phyloP scores from a whole-genome alignment of 2,113 vertebrate genomes.

The Irena cyanogastra region DNA sequence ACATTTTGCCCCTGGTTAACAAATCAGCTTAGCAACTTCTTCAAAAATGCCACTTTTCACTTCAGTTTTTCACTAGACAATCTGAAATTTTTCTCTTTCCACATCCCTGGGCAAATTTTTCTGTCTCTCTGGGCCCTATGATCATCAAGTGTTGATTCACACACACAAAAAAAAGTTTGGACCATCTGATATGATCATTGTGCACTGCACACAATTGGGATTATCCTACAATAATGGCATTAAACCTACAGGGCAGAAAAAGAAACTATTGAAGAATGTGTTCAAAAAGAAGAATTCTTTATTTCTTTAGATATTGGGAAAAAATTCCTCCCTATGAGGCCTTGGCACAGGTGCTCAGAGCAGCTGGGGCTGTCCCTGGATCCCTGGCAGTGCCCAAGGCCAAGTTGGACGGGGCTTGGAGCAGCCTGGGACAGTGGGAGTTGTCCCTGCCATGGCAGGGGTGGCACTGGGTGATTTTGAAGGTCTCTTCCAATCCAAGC shows the following conservation, averaged over 20 bases:
- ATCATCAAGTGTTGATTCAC: not conserved
- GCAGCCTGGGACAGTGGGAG: fast-evolving
- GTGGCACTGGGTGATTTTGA: fast-evolving
- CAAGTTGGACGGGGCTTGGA: not conserved
- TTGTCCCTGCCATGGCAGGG: not conserved
- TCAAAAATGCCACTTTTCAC: not conserved
- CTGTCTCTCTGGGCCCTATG: not conserved
- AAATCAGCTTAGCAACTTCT: not conserved
- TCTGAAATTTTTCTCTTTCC: not conserved
- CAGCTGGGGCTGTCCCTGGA: not conserved
- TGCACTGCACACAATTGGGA: not conserved
- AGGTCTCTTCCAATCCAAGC: not conserved
- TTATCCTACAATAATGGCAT: not conserved
- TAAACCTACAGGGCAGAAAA: not conserved
- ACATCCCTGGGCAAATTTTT: not conserved
- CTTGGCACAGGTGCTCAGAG: not conserved
- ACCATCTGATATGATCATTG: fast-evolving
- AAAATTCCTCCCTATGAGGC: not conserved
- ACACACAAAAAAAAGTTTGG: not conserved
- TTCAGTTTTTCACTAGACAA: not conserved
- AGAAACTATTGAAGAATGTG: not conserved
- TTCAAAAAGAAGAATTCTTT: not conserved
- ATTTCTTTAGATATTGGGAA: not conserved
- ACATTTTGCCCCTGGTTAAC: not conserved
- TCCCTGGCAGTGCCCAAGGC: not conserved